Evolutionary conservation across 2,888 invertebrate species (phyloP).

Genomic region (Ichneumon xanthorius): DNA sequence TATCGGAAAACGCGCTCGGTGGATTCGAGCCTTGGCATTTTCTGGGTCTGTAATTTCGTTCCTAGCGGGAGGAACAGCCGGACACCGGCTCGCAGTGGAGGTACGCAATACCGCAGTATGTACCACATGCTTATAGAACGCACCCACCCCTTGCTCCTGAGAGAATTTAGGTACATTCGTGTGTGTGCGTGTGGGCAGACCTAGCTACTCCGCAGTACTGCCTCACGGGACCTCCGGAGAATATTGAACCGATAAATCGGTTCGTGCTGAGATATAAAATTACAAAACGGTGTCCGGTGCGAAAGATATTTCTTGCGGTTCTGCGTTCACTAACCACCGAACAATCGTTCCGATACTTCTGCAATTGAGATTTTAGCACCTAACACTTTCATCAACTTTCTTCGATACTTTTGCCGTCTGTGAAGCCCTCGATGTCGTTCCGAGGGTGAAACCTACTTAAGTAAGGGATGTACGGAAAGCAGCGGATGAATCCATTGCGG

Average conservation of each 20-base stretch:
- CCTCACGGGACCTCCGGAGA: neutral
- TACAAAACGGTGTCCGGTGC: no score
- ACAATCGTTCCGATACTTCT: no score
- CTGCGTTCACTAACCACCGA: no score
- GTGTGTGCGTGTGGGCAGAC: neutral
- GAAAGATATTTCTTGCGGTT: no score
- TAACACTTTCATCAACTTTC: no score
- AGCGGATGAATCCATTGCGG: neutral
- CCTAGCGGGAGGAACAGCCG: neutral
- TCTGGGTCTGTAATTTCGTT: slow-evolving; percentile 2
- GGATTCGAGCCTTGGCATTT: neutral
- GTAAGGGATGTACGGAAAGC: neutral
- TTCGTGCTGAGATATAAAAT: no score
- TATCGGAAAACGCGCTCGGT: slow-evolving; percentile 26
- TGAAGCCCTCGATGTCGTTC: neutral
- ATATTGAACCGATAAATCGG: neutral
- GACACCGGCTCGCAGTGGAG: neutral
- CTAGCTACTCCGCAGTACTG: neutral
- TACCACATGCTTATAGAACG: no score
- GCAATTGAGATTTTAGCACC: no score
- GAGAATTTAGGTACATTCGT: neutral
- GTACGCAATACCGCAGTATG: no score
- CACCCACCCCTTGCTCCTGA: neutral
- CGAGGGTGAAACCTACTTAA: neutral
- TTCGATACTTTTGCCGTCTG: no score